Evolutionary conservation across 2,797 vertebrate species (phyloP), one percentile per base, ranked within the genome.

Genomic region (Sitta carolinensis): DNA sequence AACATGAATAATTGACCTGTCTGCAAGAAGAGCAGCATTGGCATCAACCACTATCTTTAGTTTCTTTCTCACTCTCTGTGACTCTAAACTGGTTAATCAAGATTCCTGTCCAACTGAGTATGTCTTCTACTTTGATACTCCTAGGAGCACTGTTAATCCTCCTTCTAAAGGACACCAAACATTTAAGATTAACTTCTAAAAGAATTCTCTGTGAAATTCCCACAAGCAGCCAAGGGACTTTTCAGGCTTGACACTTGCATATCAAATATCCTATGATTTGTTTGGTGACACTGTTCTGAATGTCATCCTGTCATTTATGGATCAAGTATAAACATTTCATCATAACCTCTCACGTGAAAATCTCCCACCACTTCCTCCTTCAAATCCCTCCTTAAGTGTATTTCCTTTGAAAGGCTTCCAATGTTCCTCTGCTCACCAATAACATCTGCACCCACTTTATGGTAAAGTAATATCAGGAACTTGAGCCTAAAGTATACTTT

Each of bases 321-420:
- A 95, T 95, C 91, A 94, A 75, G 52, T 75, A 64, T 29, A 94
- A 97, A 95, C 93, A 91, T 95, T 95, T 96, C 89, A 96, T 90
- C 87, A 68, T 52, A 90, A 91, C 86, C 25, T 93, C 90, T 96
- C 94, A 94, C 40, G 69, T 97, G 95, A 90, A 96, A 95, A 96
- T 62, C 84, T 96, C 87, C 74, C 0, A 9, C 93, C 91, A 96
- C 92, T 97, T 97, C 97, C 97, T 96, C 82, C 94, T 97, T 81
- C 84, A 96, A 97, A 97, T 97, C 95, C 94, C 63, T 94, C 48
- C 74, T 84, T 94, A 94, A 95, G 82, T 72, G 45, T 19, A 13
- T 94, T 97, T 97, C 94, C 93, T 96, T 95, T 96, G 89, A 97
- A 97, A 96, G 74, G 70, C 38, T 96, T 96, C 90, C 93, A 96